phyloP scores from a whole-genome alignment of 2,888 invertebrate species.

The Callimorpha dominula region DNA sequence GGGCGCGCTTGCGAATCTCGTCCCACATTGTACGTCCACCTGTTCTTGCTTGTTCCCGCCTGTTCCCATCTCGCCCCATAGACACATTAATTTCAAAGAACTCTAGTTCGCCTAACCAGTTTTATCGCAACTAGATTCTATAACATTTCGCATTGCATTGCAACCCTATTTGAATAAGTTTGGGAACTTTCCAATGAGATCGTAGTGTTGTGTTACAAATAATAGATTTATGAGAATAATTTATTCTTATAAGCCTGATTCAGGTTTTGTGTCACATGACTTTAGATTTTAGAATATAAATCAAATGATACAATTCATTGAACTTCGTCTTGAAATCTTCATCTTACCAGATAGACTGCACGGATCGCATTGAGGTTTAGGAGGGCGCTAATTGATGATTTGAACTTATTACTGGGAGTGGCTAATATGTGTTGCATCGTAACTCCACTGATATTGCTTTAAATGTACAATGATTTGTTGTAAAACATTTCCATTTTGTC shows the following conservation, averaged over 20 bases:
- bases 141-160: slow-evolving; percentile 28
- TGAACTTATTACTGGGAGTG: neutral
- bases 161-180: slow-evolving; percentile 38
- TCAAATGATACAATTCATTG: neutral
- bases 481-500: neutral
- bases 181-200: slow-evolving; percentile 51
- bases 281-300: no score
- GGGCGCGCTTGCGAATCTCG: slow-evolving; percentile 43
- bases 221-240: slow-evolving; percentile 16
- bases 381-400: neutral
- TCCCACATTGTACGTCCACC: slow-evolving; percentile 45
- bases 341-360: neutral
- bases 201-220: slow-evolving; percentile 17
- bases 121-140: slow-evolving; percentile 47
- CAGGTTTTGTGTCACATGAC: neutral
- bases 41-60: slow-evolving; percentile 36
- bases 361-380: neutral
- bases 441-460: neutral
- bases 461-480: neutral
- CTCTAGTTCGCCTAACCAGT: slow-evolving; percentile 44
- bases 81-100: slow-evolving; percentile 47
- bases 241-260: slow-evolving; percentile 18
- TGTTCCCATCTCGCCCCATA: slow-evolving; percentile 53
- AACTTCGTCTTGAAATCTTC: neutral
- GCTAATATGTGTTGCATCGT: neutral